phyloP scores from a whole-genome alignment of 2,888 invertebrate species.

The Ypsolopha scabrella region DNA sequence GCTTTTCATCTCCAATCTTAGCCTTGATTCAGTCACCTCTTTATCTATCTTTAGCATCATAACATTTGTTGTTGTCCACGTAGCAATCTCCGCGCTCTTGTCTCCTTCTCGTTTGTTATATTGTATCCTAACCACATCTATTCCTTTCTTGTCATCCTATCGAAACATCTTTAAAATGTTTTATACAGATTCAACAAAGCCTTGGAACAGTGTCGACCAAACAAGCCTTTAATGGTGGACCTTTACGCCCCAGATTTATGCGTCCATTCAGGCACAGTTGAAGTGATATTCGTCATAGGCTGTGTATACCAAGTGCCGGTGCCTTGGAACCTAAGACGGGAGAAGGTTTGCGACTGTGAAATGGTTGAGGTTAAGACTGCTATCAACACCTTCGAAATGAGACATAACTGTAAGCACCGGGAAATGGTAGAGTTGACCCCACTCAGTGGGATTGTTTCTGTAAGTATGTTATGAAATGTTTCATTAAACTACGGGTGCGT shows the following conservation, averaged over 20 bases:
- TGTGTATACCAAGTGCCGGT: slow-evolving; percentile 41
- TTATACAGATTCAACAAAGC: slow-evolving; percentile 45
- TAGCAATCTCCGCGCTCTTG: too few species aligned
- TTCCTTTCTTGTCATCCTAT: too few species aligned
- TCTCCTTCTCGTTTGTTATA: too few species aligned
- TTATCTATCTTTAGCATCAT: too few species aligned
- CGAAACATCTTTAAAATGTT: too few species aligned
- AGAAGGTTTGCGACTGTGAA: slow-evolving; percentile 55
- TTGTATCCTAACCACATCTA: too few species aligned
- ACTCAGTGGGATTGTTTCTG: slow-evolving; percentile 42
- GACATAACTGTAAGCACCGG: slow-evolving; percentile 49
- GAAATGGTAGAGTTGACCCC: slow-evolving; percentile 39
- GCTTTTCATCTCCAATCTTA: background rate
- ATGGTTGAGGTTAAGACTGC: slow-evolving; percentile 51
- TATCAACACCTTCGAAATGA: slow-evolving; percentile 50
- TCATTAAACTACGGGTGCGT: background rate
- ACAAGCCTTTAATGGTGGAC: slow-evolving; percentile 36
- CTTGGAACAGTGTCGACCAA: slow-evolving; percentile 40
- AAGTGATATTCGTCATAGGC: slow-evolving; percentile 47
- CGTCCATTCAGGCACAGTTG: slow-evolving; percentile 29
- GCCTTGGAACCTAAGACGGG: slow-evolving; percentile 43
- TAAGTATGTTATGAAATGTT: slow-evolving; percentile 13
- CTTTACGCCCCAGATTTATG: slow-evolving; percentile 53
- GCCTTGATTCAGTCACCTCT: too few species aligned
- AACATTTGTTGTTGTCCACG: too few species aligned